phyloP scores from a whole-genome alignment of 2,888 invertebrate species.

The Phania funesta region DNA sequence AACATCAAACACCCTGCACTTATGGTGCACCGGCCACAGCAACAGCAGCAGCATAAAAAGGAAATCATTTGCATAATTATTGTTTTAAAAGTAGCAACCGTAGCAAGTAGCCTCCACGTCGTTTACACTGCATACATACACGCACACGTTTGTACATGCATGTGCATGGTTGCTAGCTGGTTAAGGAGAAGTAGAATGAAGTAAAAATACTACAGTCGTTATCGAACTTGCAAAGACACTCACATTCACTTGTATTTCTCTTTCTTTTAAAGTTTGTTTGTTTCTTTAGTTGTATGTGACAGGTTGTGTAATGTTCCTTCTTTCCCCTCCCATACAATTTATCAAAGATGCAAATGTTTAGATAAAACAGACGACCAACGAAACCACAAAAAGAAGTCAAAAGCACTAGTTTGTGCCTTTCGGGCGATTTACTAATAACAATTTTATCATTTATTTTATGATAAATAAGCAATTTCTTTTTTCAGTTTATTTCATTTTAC shows the following conservation, averaged over 20 bases:
- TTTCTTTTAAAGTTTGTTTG: background rate
- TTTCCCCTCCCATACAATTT: slow-evolving; percentile 18
- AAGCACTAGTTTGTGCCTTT: slow-evolving; percentile 51
- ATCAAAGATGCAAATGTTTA: slow-evolving; percentile 62
- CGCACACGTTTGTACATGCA: too few species aligned
- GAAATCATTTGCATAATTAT: slow-evolving; percentile 68
- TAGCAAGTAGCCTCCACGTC: background rate
- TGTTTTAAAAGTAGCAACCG: slow-evolving; percentile 50
- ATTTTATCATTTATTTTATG: slow-evolving; percentile 66
- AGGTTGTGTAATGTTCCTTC: slow-evolving; percentile 30
- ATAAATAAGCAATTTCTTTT: slow-evolving; percentile 54
- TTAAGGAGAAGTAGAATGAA: background rate
- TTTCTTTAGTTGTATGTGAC: slow-evolving; percentile 22
- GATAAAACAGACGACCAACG: slow-evolving; percentile 30
- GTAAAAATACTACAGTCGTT: background rate
- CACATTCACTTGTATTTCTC: background rate
- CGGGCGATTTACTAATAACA: slow-evolving; percentile 60
- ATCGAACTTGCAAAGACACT: background rate
- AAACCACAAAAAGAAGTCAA: slow-evolving; percentile 14
- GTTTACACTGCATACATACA: too few species aligned
- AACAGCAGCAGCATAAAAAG: slow-evolving; percentile 43
- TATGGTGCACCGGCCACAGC: background rate
- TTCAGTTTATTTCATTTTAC: slow-evolving; percentile 24
- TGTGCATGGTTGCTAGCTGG: slow-evolving; percentile 1
- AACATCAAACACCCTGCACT: too few species aligned